Conservation (phyloP, 2,888 invertebrate genomes). For the Adineta ricciae region DNA sequence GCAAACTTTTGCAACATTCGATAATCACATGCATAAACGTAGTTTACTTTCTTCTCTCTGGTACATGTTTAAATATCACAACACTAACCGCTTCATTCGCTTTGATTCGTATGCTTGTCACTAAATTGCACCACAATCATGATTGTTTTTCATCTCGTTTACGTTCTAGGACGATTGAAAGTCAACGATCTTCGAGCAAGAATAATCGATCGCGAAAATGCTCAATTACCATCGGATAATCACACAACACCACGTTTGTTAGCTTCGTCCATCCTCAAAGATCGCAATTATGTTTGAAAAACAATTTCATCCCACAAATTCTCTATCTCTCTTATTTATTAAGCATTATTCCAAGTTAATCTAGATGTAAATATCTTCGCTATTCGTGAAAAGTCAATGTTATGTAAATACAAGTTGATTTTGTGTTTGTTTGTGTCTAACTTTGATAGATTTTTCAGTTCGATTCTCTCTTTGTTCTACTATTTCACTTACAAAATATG, state of each 20-base stretch:
- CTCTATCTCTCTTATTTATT: not conserved
- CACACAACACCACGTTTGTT: not conserved
- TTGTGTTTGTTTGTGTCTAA: not conserved
- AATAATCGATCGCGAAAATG: not conserved
- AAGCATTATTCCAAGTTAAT: not conserved
- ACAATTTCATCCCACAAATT: not conserved
- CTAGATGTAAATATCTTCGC: too few species aligned
- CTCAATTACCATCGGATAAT: not conserved
- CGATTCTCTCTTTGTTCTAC: not conserved
- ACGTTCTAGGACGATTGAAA: not conserved
- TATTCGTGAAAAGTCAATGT: not conserved
- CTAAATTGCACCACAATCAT: not conserved
- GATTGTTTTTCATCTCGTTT: not conserved
- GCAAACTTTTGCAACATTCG: too few species aligned
- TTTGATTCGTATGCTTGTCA: not conserved
- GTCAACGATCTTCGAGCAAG: not conserved
- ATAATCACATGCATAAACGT: too few species aligned
- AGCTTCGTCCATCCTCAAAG: not conserved
- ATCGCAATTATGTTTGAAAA: not conserved
- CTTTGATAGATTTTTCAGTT: not conserved
- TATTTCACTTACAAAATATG: not conserved
- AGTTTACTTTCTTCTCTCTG: not conserved
- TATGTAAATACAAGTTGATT: not conserved
- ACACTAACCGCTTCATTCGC: not conserved
- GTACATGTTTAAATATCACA: not conserved